Percentiles rank a stretch among this genome's conserved stretches.
Conservation (phyloP, 2,113 vertebrate species). For the Apodemus sylvaticus region DNA sequence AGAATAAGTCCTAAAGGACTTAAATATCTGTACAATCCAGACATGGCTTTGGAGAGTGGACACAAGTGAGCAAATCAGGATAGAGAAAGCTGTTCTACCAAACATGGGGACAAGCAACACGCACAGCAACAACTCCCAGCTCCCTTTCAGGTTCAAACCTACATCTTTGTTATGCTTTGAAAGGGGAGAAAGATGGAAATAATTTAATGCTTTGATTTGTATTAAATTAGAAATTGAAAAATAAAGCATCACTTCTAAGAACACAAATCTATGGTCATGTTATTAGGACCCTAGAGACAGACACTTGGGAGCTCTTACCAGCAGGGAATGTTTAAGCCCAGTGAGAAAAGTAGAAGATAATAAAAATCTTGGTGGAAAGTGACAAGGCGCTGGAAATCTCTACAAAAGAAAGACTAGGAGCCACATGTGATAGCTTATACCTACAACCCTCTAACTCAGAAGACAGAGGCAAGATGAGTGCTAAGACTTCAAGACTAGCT, state of each 20-base stretch:
- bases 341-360: neutral
- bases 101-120: neutral
- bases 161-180: neutral
- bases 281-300: neutral
- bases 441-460: neutral
- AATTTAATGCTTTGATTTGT: neutral
- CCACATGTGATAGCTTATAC: neutral
- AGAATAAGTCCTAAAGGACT: neutral
- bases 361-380: neutral
- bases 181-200: constrained; percentile 12
- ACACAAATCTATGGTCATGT: neutral
- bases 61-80: neutral
- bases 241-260: neutral
- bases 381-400: neutral
- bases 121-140: neutral
- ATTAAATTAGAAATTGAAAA: constrained; percentile 13
- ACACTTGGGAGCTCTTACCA: neutral
- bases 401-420: neutral
- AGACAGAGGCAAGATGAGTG: neutral
- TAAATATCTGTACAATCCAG: neutral
- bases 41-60: neutral
- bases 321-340: neutral
- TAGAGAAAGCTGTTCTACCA: neutral
- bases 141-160: neutral
- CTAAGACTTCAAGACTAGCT: neutral